Evolutionary conservation across 2,888 invertebrate genomes (phyloP).

Genomic region (Protophormia terraenovae): DNA sequence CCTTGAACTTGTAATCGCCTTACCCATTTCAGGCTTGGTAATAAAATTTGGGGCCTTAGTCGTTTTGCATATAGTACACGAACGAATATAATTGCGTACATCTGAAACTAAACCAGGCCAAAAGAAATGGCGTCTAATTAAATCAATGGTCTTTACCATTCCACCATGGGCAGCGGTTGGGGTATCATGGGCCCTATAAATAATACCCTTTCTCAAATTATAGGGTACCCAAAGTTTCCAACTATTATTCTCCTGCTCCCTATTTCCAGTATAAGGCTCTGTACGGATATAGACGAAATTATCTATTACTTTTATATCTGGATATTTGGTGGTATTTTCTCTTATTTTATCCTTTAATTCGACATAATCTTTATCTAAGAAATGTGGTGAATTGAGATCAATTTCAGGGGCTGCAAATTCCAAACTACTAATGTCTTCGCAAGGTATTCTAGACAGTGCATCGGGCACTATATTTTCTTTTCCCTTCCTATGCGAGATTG

Average conservation of each 20-base stretch:
- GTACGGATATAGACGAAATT: conserved; percentile 37
- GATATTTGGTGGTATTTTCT: conserved; percentile 18
- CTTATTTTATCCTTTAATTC: conserved; percentile 21
- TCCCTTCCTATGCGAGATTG: conserved; percentile 70
- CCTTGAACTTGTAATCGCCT: background rate
- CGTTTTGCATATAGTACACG: too few species aligned
- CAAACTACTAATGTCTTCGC: conserved; percentile 4
- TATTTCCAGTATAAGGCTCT: background rate
- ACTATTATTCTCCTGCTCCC: background rate
- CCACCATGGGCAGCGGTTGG: too few species aligned
- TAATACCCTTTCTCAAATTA: background rate
- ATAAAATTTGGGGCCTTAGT: background rate
- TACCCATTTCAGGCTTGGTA: background rate
- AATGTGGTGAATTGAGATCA: conserved; percentile 47
- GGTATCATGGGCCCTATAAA: too few species aligned
- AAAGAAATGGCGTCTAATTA: too few species aligned
- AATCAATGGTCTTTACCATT: too few species aligned
- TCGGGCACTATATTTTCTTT: conserved; percentile 71
- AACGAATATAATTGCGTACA: too few species aligned
- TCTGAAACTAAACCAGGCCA: background rate
- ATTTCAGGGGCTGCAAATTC: conserved; percentile 23
- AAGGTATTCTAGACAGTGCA: conserved; percentile 68
- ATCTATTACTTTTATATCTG: conserved; percentile 54
- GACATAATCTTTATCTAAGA: conserved; percentile 41
- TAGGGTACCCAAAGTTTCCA: conserved; percentile 11